These are phyloP conservation scores for Microtus richardsoni DNA, from an alignment of 2,113 vertebrate genomes.

Conservation along the genomic window DNA sequence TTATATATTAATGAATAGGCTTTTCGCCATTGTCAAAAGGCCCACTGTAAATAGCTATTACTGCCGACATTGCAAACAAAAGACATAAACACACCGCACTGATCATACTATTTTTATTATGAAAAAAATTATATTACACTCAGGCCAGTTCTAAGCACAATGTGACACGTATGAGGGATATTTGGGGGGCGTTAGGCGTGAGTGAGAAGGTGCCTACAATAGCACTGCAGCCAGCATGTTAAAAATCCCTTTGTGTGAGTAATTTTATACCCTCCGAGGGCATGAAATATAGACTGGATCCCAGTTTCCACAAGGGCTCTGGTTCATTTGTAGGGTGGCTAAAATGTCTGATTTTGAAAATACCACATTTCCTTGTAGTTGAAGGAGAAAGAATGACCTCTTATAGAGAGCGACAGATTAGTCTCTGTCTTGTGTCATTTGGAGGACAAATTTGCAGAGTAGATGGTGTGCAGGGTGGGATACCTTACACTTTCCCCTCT, in stretches of 20 bases:
- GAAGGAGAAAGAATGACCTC: not conserved
- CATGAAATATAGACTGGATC: constrained; percentile 74
- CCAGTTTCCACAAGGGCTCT: constrained; percentile 42
- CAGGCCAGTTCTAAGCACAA: constrained; percentile 58
- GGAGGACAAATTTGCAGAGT: not conserved
- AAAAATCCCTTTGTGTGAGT: constrained; percentile 67
- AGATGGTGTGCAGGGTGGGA: not conserved
- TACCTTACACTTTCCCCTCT: not conserved
- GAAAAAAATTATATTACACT: constrained; percentile 36
- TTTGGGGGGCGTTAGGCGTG: constrained; percentile 25
- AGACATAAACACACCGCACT: not conserved
- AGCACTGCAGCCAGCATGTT: not conserved
- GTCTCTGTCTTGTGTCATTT: not conserved
- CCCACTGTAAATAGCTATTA: constrained; percentile 65
- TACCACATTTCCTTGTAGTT: constrained; percentile 10
- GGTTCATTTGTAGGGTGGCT: constrained; percentile 50
- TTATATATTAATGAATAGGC: constrained; percentile 56
- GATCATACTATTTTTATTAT: constrained; percentile 24
- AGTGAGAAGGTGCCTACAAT: constrained; percentile 56
- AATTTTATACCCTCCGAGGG: constrained; percentile 46
- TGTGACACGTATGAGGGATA: not conserved
- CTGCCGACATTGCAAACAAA: constrained; percentile 52
- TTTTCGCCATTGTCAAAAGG: constrained; percentile 57
- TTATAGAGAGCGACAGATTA: not conserved
- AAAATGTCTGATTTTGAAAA: constrained; percentile 53